Evolutionary conservation across 1,140 invertebrate species (phyloP).

Genomic region (Lucilia sericata): DNA sequence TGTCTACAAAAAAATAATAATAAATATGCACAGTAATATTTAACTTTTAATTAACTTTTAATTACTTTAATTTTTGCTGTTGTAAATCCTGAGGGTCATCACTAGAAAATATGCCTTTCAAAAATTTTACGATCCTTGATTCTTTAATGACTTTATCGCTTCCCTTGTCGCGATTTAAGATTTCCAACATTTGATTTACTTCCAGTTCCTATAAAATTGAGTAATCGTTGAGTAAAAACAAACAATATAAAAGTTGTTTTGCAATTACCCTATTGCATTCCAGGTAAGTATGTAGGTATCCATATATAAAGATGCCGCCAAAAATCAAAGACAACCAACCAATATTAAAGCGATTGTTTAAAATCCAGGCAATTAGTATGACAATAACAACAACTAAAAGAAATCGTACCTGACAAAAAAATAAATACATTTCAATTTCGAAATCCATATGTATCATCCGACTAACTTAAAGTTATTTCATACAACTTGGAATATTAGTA

Average conservation of each 20-base stretch:
- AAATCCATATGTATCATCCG: background rate
- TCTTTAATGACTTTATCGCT: background rate
- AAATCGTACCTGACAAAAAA: constrained; percentile 54
- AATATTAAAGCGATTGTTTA: constrained; percentile 51
- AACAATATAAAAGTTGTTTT: background rate
- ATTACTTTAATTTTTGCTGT: constrained; percentile 51
- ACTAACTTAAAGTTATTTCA: background rate
- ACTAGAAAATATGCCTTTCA: constrained; percentile 32
- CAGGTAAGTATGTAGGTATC: constrained; percentile 60
- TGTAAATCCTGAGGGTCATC: constrained; percentile 18
- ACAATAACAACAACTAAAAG: constrained; percentile 49
- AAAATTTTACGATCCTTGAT: constrained; percentile 44
- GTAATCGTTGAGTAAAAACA: background rate
- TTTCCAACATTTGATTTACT: constrained; percentile 56
- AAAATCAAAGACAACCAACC: constrained; percentile 50
- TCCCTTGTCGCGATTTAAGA: constrained; percentile 50
- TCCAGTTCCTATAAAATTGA: constrained; percentile 55
- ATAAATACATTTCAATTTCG: background rate
- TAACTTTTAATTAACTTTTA: background rate
- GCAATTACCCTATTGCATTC: constrained; percentile 61
- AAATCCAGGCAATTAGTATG: constrained; percentile 49
- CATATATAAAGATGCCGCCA: constrained; percentile 52
- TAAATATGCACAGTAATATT: background rate
- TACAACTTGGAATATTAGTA: too few species aligned
- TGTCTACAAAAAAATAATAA: constrained; percentile 53